Conservation (phyloP, 2,113 vertebrate species). For the Laticauda colubrina region DNA sequence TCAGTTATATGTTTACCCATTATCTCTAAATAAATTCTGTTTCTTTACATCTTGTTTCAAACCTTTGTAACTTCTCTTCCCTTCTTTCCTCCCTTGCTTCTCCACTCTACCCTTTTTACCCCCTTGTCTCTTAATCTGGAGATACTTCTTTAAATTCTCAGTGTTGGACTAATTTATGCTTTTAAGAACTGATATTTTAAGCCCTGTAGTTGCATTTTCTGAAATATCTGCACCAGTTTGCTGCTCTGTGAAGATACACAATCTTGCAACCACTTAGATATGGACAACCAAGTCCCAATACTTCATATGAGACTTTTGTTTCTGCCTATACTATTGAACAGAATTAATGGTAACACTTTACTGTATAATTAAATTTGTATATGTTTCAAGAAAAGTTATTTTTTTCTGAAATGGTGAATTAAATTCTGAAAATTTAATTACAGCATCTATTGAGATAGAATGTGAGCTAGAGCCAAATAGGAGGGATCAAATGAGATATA, state of each 20-base stretch:
- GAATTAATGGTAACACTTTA: neutral
- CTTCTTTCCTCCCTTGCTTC: too few species aligned
- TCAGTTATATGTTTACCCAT: too few species aligned
- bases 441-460: neutral
- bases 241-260: neutral
- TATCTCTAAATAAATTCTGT: too few species aligned
- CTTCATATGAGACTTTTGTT: neutral
- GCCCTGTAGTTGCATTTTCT: neutral
- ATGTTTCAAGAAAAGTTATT: neutral
- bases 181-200: neutral
- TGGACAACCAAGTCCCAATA: neutral
- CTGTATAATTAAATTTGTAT: neutral
- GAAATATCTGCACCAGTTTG: neutral
- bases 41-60: too few species aligned
- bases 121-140: too few species aligned
- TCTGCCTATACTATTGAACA: neutral
- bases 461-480: neutral
- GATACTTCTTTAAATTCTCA: neutral
- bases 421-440: neutral
- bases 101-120: too few species aligned
- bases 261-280: neutral
- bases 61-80: too few species aligned
- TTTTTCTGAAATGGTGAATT: neutral
- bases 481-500: neutral
- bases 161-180: neutral